phyloP scores from a whole-genome alignment of 23 tunicate species.

The Styela clava region DNA sequence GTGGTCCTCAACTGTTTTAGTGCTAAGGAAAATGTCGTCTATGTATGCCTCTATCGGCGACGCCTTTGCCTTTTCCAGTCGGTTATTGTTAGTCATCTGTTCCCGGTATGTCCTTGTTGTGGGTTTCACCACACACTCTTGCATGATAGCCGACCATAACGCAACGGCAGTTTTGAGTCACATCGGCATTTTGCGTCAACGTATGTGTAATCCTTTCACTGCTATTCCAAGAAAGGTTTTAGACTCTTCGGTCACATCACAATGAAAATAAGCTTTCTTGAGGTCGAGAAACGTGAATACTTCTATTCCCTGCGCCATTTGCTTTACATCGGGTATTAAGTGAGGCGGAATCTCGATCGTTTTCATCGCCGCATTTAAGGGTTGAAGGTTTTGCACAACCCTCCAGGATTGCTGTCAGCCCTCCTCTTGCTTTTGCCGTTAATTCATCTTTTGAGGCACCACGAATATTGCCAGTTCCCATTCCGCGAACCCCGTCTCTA shows the following conservation, averaged over 20 bases:
- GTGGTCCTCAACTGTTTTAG: slow-evolving; percentile 27
- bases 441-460: too few relatives aligned
- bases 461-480: too few relatives aligned
- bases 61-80: background rate
- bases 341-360: background rate
- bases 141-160: slow-evolving; percentile 1
- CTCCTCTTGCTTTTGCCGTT: too few relatives aligned
- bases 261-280: background rate
- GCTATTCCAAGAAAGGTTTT: background rate
- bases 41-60: slow-evolving; percentile 22
- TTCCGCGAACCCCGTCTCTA: too few relatives aligned
- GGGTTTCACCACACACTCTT: slow-evolving; percentile 11
- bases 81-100: background rate
- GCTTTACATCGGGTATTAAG: background rate
- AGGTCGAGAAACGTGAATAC: background rate
- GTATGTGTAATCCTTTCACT: background rate
- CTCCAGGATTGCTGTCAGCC: background rate
- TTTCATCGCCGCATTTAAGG: slow-evolving; percentile 18
- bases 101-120: background rate
- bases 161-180: slow-evolving; percentile 2
- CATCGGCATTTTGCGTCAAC: slow-evolving; percentile 20
- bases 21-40: slow-evolving; percentile 36
- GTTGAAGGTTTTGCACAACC: background rate
- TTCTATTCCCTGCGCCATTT: slow-evolving; percentile 2
- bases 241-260: background rate